Evolutionary conservation across 2,888 invertebrate genomes (phyloP), one percentile per base, ranked within the genome.

Genomic region (Dynastes hyllus): DNA sequence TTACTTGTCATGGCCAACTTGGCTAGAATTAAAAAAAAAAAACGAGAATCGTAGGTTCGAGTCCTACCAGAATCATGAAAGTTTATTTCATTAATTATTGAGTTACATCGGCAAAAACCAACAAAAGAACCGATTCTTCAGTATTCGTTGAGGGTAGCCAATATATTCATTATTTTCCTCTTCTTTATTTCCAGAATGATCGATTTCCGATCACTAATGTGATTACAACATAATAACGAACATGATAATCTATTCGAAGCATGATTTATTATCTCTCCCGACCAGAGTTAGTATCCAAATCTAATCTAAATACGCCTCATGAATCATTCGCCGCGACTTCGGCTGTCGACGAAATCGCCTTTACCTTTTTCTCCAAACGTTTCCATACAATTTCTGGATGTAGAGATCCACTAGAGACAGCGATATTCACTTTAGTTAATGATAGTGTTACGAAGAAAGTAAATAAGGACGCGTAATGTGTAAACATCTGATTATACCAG

Each of bases 261-360:
- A 1, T 63, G 27, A 63, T 63, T 32, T 63, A 22, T 22, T 22
- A 63, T 63, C 29, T 63, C 8, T 29, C 27, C 8, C 1, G 8
- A 13, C 63, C 5, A 13, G 29, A 27, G 0, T 27, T 13, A 16
- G 63, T 66, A 66, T 40, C 13, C 8, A 40, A 66, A 66, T 66
- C 40, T 66, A 32, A 66, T 66, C 66, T 40, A 66, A 66, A 66
- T 66, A 66, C 6, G 40, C 37, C 66, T 37, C 55, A n/a, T 66
- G 66, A 66, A n/a, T 66, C 66, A 66, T 66, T 40, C 16, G 29
- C 6, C 40, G 6, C 5, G 40, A 40, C 66, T 9, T n/a, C n/a
- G 37, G 8, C 32, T 40, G 40, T 40, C 40, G 8, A 66, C 40
- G 4, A 5, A 66, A 40, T 32, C 65, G 37, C 37, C 13, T 29